phyloP scores from a whole-genome alignment of 2,797 vertebrate species.

The Rachycentron canadum region DNA sequence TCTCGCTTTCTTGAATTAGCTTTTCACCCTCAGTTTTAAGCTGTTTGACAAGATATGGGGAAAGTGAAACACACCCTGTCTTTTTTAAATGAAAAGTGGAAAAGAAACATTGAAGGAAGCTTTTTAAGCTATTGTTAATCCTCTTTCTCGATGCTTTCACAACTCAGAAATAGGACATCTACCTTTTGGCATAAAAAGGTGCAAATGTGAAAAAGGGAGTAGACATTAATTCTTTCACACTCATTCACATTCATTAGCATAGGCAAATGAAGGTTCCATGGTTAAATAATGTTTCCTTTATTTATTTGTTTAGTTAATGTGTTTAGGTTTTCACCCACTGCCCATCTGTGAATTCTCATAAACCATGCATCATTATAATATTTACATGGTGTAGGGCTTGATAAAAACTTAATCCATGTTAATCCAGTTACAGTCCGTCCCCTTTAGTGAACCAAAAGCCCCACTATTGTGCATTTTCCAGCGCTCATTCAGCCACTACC shows the following conservation, averaged over 20 bases:
- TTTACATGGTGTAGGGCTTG: background rate
- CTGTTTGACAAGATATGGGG: conserved; percentile 64
- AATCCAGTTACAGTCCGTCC: background rate
- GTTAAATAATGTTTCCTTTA: background rate
- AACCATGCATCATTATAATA: background rate
- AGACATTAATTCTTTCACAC: conserved; percentile 34
- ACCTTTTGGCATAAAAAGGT: conserved; percentile 51
- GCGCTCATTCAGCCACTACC: conserved; percentile 35
- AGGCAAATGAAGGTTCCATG: conserved; percentile 8
- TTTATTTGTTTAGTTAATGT: conserved; percentile 8
- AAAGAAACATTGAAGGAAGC: conserved; percentile 68
- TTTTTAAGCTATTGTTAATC: conserved; percentile 77
- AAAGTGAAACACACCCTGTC: conserved; percentile 60
- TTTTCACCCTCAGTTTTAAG: conserved; percentile 65
- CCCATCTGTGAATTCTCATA: background rate
- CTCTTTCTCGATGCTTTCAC: conserved; percentile 60
- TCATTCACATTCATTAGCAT: conserved; percentile 40
- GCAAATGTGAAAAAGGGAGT: conserved; percentile 52
- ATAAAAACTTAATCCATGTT: conserved; percentile 14
- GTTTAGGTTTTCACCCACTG: background rate
- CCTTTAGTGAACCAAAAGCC: conserved; percentile 15
- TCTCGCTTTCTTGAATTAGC: conserved; percentile 60
- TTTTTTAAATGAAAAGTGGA: conserved; percentile 66
- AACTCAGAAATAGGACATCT: conserved; percentile 59
- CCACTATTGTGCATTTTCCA: conserved; percentile 33